A percentile compares a stretch with the other conserved stretches of the same genome.
Conservation (phyloP, 2,113 vertebrate species). For the Echinops telfairi region DNA sequence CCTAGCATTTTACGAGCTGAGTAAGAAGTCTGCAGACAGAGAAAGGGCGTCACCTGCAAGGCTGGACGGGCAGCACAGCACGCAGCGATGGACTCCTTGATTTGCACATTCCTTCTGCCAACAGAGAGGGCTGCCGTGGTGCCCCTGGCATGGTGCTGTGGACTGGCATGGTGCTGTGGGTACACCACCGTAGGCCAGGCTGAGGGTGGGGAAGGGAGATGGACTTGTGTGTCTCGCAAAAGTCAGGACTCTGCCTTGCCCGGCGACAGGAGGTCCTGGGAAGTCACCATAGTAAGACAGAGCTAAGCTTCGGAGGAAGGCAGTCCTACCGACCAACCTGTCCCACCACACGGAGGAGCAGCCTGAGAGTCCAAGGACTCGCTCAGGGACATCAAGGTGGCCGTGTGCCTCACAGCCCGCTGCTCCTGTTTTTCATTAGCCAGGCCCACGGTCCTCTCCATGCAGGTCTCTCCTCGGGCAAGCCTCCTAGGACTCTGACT, state of each 20-base stretch:
- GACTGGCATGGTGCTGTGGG: background rate
- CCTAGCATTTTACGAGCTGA: constrained; percentile 15
- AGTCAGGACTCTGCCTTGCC: background rate
- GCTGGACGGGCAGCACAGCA: background rate
- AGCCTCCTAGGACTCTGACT: background rate
- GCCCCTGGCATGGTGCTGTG: background rate
- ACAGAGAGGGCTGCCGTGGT: background rate
- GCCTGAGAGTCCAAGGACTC: background rate
- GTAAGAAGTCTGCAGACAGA: constrained; percentile 6
- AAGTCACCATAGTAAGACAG: background rate
- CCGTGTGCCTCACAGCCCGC: too few relatives aligned
- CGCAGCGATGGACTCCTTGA: background rate
- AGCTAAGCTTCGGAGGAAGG: background rate
- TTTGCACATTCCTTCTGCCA: background rate
- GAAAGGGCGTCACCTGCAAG: background rate
- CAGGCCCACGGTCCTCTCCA: background rate
- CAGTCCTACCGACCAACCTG: too few relatives aligned
- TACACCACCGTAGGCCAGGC: background rate
- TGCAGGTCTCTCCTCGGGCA: background rate
- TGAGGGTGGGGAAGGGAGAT: rapidly evolving
- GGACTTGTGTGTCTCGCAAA: background rate
- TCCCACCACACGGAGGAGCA: background rate
- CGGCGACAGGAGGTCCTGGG: background rate
- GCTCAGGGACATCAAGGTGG: background rate
- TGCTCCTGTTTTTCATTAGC: too few relatives aligned